Evolutionary conservation across 2,113 vertebrate genomes (phyloP).

Genomic region (Suricata suricatta): DNA sequence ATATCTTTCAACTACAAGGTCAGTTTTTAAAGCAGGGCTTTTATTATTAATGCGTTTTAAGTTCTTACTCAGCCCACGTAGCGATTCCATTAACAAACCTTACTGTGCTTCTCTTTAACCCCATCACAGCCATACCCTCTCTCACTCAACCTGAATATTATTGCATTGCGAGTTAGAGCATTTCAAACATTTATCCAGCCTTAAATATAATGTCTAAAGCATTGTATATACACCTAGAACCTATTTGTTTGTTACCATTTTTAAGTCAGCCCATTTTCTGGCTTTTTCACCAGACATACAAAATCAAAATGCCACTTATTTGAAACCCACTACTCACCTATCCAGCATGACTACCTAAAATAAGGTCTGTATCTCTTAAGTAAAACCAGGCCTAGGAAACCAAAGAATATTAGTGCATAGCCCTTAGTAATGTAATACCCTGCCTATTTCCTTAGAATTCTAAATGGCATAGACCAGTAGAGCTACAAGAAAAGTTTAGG

Average conservation of each 20-base stretch:
- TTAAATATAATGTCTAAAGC: background rate
- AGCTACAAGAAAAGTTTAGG: background rate
- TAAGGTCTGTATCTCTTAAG: background rate
- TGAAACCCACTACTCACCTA: background rate
- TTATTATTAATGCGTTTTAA: slow-evolving; percentile 72
- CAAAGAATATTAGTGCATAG: background rate
- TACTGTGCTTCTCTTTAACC: background rate
- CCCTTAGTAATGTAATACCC: background rate
- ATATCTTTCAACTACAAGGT: slow-evolving; percentile 75
- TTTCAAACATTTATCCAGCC: background rate
- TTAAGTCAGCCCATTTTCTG: background rate
- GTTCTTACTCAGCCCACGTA: slow-evolving; percentile 25
- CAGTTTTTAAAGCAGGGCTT: slow-evolving; percentile 72
- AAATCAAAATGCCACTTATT: background rate
- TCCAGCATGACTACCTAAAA: background rate
- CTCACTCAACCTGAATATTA: background rate
- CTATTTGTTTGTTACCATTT: background rate
- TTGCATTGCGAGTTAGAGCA: background rate
- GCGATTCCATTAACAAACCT: slow-evolving; percentile 66
- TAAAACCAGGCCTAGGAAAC: background rate
- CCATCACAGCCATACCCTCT: background rate
- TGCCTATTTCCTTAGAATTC: background rate
- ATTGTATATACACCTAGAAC: background rate
- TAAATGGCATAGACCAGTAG: too few species aligned
- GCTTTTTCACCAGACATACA: background rate